Conservation (phyloP, 2,888 invertebrate genomes). For the Pristionchus japonicus region DNA sequence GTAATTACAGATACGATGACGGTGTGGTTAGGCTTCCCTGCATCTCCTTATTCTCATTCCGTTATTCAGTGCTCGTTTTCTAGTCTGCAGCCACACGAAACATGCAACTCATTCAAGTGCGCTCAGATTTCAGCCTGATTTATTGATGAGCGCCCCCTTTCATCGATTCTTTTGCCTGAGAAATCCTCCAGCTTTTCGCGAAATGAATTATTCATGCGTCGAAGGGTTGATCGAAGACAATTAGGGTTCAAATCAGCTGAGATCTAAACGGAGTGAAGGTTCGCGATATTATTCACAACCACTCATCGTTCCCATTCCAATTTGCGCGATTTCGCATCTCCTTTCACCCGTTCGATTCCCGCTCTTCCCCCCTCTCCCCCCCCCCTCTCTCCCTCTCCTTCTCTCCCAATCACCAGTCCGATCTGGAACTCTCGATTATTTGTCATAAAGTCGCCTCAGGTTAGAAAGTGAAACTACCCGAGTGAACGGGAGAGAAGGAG, state of each 20-base stretch:
- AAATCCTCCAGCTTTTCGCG: background rate
- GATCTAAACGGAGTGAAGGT: no score
- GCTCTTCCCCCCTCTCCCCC: background rate
- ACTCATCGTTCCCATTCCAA: background rate
- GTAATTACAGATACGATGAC: background rate
- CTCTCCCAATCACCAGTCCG: background rate
- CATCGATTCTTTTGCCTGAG: background rate
- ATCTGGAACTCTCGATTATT: conserved; percentile 24
- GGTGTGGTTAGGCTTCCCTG: background rate
- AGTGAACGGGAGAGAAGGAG: background rate
- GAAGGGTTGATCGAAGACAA: background rate
- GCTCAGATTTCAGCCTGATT: background rate
- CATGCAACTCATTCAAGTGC: background rate
- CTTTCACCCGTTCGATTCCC: background rate
- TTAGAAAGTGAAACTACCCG: conserved; percentile 11
- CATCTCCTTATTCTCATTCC: background rate
- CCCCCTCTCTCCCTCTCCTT: background rate
- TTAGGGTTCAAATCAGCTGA: background rate
- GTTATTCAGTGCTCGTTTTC: background rate
- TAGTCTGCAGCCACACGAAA: background rate
- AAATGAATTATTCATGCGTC: background rate
- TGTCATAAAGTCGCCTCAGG: conserved; percentile 24
- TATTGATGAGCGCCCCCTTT: background rate
- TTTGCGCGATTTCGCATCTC: conserved; percentile 10
- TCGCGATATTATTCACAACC: background rate